These are phyloP conservation scores for Geophilus truncorum DNA, from an alignment of 2,888 invertebrate genomes.

Conservation along the genomic window DNA sequence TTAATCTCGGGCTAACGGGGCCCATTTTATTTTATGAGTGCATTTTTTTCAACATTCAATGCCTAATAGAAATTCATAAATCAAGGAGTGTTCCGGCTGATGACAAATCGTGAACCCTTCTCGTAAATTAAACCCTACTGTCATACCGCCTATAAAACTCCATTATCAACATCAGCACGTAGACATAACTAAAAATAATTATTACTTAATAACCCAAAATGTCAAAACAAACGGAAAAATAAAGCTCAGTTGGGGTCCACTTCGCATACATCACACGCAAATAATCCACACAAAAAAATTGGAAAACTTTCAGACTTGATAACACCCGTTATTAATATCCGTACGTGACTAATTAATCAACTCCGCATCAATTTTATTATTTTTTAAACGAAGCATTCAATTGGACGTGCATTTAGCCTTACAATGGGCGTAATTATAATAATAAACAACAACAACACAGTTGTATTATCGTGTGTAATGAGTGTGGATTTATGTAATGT, in stretches of 20 bases:
- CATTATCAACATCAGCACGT: background rate
- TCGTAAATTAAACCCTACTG: conserved; percentile 1
- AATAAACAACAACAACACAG: background rate
- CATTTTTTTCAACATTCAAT: conserved; percentile 15
- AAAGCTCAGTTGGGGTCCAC: background rate
- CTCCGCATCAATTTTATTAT: background rate
- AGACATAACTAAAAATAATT: background rate
- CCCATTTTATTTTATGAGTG: conserved; percentile 20
- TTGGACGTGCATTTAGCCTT: background rate
- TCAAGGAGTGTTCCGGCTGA: conserved; percentile 20
- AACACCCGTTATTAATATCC: background rate
- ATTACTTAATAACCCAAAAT: background rate
- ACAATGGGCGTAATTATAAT: background rate
- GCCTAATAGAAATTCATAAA: conserved; percentile 20
- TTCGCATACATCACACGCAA: background rate
- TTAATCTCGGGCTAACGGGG: conserved; percentile 16
- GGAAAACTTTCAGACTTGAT: too few species aligned
- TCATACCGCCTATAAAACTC: background rate
- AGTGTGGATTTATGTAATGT: background rate
- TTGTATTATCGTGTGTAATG: background rate
- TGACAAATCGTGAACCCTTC: background rate
- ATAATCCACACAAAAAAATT: background rate
- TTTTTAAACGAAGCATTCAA: background rate
- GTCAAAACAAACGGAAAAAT: background rate
- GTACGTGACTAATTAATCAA: background rate